These are phyloP conservation scores for Bos indicus DNA, from an alignment of 2,113 vertebrate species.

Conservation along the genomic window DNA sequence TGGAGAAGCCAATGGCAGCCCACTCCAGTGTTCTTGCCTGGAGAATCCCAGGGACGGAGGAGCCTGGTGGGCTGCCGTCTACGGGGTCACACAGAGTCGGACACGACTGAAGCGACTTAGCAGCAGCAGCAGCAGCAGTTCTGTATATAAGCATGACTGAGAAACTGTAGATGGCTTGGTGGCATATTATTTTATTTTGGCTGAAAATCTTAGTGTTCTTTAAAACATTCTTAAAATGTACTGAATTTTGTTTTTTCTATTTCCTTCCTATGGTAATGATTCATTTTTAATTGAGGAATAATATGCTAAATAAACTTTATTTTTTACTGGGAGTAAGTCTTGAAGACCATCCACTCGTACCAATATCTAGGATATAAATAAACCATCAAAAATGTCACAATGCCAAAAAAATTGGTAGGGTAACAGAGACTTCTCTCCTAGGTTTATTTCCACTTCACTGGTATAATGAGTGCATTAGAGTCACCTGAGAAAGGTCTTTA, in stretches of 20 bases:
- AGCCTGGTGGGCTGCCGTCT: background rate
- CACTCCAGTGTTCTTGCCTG: background rate
- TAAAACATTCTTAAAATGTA: background rate
- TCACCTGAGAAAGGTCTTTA: background rate
- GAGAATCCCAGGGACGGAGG: background rate
- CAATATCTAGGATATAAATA: background rate
- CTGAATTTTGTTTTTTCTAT: background rate
- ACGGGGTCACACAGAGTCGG: accelerated
- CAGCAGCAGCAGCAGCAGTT: background rate
- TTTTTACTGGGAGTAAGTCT: background rate
- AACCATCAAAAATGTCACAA: background rate
- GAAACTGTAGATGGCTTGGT: background rate
- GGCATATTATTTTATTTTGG: background rate
- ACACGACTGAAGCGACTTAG: background rate
- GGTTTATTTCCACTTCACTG: background rate
- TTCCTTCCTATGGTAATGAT: background rate
- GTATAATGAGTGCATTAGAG: background rate
- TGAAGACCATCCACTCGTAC: background rate
- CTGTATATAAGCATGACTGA: background rate
- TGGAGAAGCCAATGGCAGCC: background rate
- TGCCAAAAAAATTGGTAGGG: background rate
- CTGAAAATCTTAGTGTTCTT: background rate
- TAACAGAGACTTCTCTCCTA: background rate
- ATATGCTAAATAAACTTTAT: background rate
- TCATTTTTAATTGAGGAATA: conserved; percentile 18